Evolutionary conservation across 2,113 vertebrate species (phyloP).

Genomic region (Sylvicapra grimmia): DNA sequence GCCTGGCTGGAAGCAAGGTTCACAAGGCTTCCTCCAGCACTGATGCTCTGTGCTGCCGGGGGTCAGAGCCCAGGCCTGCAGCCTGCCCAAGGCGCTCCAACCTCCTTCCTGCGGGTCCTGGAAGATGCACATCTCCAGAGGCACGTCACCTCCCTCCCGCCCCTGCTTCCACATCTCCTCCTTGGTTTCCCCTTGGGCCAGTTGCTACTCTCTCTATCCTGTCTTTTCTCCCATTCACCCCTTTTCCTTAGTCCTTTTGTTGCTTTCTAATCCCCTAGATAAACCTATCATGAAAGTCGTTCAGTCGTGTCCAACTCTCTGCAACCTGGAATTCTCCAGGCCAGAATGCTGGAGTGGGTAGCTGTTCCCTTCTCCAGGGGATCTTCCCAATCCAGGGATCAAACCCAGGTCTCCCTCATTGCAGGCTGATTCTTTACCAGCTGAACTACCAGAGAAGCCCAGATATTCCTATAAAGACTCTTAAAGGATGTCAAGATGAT

Average conservation of each 20-base stretch:
- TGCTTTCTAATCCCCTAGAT: neutral
- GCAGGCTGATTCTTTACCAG: neutral
- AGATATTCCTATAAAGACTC: neutral
- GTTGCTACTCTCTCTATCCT: neutral
- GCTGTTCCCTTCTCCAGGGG: neutral
- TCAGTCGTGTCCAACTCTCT: neutral
- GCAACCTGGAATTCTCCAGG: neutral
- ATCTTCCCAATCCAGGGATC: neutral
- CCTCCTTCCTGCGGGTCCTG: neutral
- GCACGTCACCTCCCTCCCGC: accelerated
- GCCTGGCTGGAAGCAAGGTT: neutral
- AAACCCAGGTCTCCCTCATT: accelerated
- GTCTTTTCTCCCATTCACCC: neutral
- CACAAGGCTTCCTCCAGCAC: neutral
- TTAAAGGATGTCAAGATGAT: neutral
- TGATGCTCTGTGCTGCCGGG: neutral
- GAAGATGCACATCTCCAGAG: neutral
- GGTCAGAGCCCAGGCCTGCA: neutral
- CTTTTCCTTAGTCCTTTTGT: neutral
- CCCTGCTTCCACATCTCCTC: neutral
- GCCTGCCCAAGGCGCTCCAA: accelerated
- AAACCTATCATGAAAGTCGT: accelerated
- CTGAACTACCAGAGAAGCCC: neutral
- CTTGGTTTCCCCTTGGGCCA: conserved; percentile 26
- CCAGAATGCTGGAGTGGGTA: neutral